A percentile compares a stretch with the other conserved stretches of the same genome.
These are phyloP conservation scores for Orchesella flavescens DNA, from an alignment of 2,888 invertebrate genomes.

Conservation along the genomic window DNA sequence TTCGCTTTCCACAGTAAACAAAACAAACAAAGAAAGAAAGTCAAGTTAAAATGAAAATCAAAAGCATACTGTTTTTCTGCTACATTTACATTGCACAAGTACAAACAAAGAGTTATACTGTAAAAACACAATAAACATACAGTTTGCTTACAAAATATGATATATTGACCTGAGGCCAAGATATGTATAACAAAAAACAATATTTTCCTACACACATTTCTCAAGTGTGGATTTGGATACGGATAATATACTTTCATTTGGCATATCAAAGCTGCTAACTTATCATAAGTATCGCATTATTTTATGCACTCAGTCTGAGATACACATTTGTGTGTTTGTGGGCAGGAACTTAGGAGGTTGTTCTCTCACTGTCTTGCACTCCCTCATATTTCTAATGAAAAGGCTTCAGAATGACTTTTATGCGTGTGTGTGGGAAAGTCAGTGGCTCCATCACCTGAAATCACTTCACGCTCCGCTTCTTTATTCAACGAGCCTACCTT, in stretches of 20 bases:
- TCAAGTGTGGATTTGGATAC: neutral
- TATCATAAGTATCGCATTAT: neutral
- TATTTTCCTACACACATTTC: constrained; percentile 2
- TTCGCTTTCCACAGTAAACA: neutral
- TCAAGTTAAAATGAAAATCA: constrained; percentile 1
- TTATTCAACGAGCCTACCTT: constrained; percentile 16
- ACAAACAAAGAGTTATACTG: too few relatives aligned
- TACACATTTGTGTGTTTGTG: constrained; percentile 8
- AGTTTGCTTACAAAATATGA: neutral
- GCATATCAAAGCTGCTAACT: too few relatives aligned
- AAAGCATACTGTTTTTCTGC: constrained; percentile 48
- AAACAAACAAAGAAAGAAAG: constrained; percentile 28
- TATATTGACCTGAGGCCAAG: neutral
- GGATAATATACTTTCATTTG: too few relatives aligned
- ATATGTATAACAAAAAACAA: neutral
- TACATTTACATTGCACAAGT: constrained; percentile 15
- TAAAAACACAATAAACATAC: constrained; percentile 6
- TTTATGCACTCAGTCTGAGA: neutral
- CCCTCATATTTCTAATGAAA: constrained; percentile 47
- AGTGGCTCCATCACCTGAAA: constrained; percentile 62
- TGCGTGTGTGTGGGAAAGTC: constrained; percentile 62
- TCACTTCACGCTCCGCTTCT: constrained; percentile 60
- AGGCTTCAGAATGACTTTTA: constrained; percentile 56
- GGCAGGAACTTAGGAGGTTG: neutral
- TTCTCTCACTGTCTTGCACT: neutral